These are phyloP conservation scores for Heliconius melpomene DNA, from an alignment of 1,140 invertebrate species.

Conservation along the genomic window DNA sequence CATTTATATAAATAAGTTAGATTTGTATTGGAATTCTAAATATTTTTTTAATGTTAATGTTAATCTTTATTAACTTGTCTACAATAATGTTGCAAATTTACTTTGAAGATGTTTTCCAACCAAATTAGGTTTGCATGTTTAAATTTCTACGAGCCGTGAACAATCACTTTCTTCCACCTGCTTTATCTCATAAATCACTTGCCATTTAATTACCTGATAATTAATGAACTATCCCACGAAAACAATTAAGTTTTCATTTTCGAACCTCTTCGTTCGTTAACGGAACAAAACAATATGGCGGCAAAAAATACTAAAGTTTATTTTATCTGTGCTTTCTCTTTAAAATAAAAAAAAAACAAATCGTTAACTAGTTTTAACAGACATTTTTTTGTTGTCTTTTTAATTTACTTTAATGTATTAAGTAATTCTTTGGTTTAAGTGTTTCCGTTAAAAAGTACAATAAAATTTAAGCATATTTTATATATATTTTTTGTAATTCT, in stretches of 20 bases:
- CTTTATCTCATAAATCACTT: constrained; percentile 36
- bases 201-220: constrained; percentile 24
- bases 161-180: constrained; percentile 22
- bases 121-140: neutral
- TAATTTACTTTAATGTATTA: too few species aligned
- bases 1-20: neutral
- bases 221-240: constrained; percentile 33
- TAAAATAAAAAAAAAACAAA: neutral
- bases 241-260: constrained; percentile 35
- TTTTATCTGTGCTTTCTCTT: constrained; percentile 28
- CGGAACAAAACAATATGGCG: constrained; percentile 36
- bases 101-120: neutral
- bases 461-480: neutral
- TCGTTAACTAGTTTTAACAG: neutral
- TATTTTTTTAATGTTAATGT: too few species aligned
- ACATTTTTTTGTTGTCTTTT: neutral
- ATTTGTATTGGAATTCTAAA: too few species aligned
- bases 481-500: neutral
- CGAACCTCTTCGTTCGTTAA: constrained; percentile 27
- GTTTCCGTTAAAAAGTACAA: neutral
- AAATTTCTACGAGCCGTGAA: constrained; percentile 15
- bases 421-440: neutral
- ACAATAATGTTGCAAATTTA: too few species aligned
- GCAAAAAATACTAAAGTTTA: constrained; percentile 20
- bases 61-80: too few species aligned